A percentile compares a stretch with the other conserved stretches of the same genome.
phyloP scores from a whole-genome alignment of 2,888 invertebrate species.

The Zygothrica quintamaculata region DNA sequence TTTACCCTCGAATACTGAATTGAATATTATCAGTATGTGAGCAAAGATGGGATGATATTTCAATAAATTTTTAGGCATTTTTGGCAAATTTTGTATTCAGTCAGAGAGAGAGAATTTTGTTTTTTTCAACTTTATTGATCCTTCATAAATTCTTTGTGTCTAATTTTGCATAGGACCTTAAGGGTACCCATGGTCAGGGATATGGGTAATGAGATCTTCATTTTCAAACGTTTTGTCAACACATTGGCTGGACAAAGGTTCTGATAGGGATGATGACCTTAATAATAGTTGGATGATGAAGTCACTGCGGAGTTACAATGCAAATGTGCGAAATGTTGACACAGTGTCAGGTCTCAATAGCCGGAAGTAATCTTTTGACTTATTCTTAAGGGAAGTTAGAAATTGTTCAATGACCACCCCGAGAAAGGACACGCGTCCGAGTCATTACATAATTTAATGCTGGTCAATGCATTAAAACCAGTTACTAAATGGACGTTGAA shows the following conservation, averaged over 20 bases:
- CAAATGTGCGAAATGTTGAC: constrained; percentile 55
- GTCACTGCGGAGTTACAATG: constrained; percentile 49
- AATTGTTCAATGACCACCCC: constrained; percentile 40
- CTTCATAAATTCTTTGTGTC: constrained; percentile 17
- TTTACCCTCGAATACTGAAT: constrained; percentile 14
- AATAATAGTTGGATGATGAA: constrained; percentile 26
- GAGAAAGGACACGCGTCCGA: constrained; percentile 58
- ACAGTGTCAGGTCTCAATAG: not conserved
- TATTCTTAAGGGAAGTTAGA: constrained; percentile 19
- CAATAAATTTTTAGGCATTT: constrained; percentile 38
- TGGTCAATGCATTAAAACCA: constrained; percentile 60
- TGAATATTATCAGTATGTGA: not conserved
- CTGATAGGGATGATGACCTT: constrained; percentile 3
- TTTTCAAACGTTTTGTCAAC: constrained; percentile 30
- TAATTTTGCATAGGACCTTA: constrained; percentile 33
- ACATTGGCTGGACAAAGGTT: constrained; percentile 8
- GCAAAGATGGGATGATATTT: constrained; percentile 37
- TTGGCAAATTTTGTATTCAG: constrained; percentile 1
- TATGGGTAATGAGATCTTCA: constrained; percentile 28
- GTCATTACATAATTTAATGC: constrained; percentile 38
- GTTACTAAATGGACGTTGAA: constrained; percentile 38
- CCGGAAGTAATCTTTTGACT: not conserved
- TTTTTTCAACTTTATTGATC: constrained; percentile 52
- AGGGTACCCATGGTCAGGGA: constrained; percentile 32
- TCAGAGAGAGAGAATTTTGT: constrained; percentile 20